Conservation (phyloP, 2,797 vertebrate genomes). For the Passerculus sandwichensis region DNA sequence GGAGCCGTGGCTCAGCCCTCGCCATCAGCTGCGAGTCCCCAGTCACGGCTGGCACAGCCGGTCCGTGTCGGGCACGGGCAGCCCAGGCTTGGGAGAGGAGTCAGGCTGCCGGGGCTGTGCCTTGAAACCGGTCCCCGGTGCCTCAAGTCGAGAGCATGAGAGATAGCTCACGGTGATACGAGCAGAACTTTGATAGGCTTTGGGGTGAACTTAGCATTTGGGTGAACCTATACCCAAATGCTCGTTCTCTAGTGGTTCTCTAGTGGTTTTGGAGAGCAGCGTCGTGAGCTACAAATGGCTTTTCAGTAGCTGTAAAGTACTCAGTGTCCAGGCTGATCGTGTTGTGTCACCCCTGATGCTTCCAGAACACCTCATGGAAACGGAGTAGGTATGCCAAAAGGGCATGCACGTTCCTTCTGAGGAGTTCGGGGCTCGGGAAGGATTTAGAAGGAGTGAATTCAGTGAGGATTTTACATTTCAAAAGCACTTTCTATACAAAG, state of each 20-base stretch:
- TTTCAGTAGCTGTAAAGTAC: background rate
- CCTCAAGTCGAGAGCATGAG: fast-evolving
- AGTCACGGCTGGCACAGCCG: background rate
- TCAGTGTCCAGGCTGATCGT: fast-evolving
- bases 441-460: background rate
- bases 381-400: background rate
- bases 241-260: background rate
- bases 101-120: background rate
- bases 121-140: fast-evolving
- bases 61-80: background rate
- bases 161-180: fast-evolving
- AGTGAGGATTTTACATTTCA: background rate
- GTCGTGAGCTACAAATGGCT: fast-evolving
- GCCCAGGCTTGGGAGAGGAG: background rate
- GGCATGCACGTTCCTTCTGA: fast-evolving
- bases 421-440: background rate
- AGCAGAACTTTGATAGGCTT: background rate
- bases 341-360: background rate
- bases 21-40: background rate
- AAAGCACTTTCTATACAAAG: background rate
- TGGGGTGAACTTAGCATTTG: background rate
- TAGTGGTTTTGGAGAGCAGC: background rate
- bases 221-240: fast-evolving
- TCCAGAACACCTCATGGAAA: background rate
- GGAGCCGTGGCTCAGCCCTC: background rate